Conservation (phyloP, 2,113 vertebrate species). For the Paradoxurus hermaphroditus region DNA sequence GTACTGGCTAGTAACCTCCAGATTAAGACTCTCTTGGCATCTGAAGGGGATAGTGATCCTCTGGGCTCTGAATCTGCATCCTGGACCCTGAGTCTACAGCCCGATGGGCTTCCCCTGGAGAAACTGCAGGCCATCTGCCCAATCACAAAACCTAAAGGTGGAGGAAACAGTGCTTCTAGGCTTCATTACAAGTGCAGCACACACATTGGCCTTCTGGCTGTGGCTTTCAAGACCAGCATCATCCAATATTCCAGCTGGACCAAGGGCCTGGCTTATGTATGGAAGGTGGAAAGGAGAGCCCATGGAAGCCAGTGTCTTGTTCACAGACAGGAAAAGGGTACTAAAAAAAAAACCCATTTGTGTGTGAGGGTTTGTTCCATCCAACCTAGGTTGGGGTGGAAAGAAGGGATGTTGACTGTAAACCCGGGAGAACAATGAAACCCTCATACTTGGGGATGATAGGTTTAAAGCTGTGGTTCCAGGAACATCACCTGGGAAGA, state of each 20-base stretch:
- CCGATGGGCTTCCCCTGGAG: not conserved
- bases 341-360: not conserved
- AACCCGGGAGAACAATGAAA: not conserved
- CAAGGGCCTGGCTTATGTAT: not conserved
- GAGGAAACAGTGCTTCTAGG: conserved; percentile 45
- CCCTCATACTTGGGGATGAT: not conserved
- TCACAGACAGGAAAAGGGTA: not conserved
- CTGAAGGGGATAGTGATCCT: not conserved
- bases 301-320: not conserved
- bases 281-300: conserved; percentile 29
- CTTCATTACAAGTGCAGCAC: conserved; percentile 55
- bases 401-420: not conserved
- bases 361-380: not conserved
- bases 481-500: not conserved
- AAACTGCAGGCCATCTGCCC: not conserved
- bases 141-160: not conserved
- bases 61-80: not conserved
- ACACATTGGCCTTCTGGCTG: not conserved
- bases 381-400: not conserved
- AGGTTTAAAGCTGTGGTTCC: not conserved
- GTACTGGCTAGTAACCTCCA: not conserved
- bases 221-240: not conserved
- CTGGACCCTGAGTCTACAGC: not conserved
- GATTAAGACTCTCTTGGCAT: not conserved
- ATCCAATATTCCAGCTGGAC: conserved; percentile 32